Evolutionary conservation across 2,113 vertebrate species (phyloP).

Genomic region (Scytalopus superciliaris): DNA sequence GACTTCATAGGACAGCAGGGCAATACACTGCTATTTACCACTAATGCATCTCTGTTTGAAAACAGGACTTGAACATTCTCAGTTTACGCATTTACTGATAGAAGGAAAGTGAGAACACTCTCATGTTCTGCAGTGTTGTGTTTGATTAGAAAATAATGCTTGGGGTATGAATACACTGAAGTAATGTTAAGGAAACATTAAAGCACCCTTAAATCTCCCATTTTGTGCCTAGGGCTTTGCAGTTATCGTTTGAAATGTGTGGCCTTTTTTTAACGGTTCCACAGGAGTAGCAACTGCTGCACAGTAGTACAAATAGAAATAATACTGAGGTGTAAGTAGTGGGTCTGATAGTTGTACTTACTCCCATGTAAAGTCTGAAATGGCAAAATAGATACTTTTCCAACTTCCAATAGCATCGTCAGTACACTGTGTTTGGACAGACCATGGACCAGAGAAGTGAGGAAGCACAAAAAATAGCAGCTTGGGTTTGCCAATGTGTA

Average conservation of each 20-base stretch:
- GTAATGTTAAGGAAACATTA: slow-evolving; percentile 42
- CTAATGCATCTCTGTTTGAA: neutral
- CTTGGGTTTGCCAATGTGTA: neutral
- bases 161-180: slow-evolving; percentile 12
- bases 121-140: neutral
- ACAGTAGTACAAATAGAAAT: slow-evolving; percentile 44
- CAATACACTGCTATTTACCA: neutral
- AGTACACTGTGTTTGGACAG: neutral
- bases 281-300: slow-evolving; percentile 9
- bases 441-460: neutral
- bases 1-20: neutral
- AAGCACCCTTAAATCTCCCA: slow-evolving; percentile 26
- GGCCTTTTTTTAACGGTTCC: slow-evolving; percentile 10
- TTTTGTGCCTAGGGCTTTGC: slow-evolving; percentile 5
- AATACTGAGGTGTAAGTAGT: neutral
- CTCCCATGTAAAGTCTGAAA: neutral
- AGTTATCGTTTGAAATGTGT: slow-evolving; percentile 20
- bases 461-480: neutral
- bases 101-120: neutral
- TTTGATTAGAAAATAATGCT: slow-evolving; percentile 61
- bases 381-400: neutral
- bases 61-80: neutral
- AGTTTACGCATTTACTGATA: neutral
- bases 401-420: neutral
- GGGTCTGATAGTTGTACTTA: neutral